Base-by-base conservation (phyloP, 2,113 vertebrate species). In the Polypterus bichir region DNA sequence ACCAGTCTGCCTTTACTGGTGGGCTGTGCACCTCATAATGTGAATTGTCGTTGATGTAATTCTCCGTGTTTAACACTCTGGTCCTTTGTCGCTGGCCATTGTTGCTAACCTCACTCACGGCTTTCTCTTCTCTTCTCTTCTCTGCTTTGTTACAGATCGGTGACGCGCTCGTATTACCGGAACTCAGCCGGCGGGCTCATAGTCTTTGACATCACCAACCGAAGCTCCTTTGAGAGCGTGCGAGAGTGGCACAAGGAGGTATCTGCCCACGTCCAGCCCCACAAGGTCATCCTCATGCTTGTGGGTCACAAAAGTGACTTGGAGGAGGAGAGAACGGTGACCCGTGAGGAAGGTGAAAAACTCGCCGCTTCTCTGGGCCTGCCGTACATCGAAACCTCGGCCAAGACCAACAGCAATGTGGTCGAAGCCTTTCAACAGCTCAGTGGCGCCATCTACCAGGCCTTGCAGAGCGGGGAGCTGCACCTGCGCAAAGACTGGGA, bases 291-390 rank as follows among this genome's bases (percentile, higher is more conserved):
- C 48, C 91, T 92, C 51, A 9, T 90, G 64, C 77, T 91, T 64
- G 86, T 88, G 69, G 89, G 90, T 3, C 86, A 90, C 69, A 92
- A 92, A 68, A 89, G 74, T 1, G 89, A 94, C 77, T 65, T 74
- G 51, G 72, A 27, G 0, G 74, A 63, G 5, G 77, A 85, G 66
- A 62, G 84, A 54, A 68, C 1, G 45, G 86, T 91, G 67, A 75
- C 62, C n/a, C 73, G 47, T 3, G 79, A 76, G 46, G 89, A 92
- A 69, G 88, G 84, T 0, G 80, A 89, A 78, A 83, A 63, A 11
- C 62, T 88, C 67, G 91, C 87, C 0, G 64, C 74, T 5, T 72
- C 80, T 0, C 64, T 90, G 6, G 80, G 82, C 1, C 48, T 73
- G 6, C 75, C 75, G 6, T 90, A 92, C 0, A 46, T 88, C 2